phyloP scores from a whole-genome alignment of 1,140 invertebrate genomes.

The Habropoda laboriosa region DNA sequence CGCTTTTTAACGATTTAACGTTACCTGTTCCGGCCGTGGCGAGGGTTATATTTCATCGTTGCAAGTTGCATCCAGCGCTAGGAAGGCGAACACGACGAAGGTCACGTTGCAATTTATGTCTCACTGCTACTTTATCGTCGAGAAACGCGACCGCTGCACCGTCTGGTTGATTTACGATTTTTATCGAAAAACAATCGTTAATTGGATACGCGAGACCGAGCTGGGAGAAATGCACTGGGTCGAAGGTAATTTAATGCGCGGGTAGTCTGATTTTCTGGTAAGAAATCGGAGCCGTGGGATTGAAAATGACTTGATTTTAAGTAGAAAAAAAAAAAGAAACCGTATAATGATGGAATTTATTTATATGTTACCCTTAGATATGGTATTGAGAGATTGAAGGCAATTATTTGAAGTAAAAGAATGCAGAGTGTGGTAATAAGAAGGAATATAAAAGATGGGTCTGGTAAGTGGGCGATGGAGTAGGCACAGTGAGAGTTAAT shows the following conservation, averaged over 20 bases:
- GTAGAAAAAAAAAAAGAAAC: too few species aligned
- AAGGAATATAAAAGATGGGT: too few species aligned
- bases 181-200: slow-evolving; percentile 47
- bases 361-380: too few species aligned
- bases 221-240: not conserved
- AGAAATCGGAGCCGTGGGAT: too few species aligned
- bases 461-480: too few species aligned
- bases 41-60: slow-evolving; percentile 37
- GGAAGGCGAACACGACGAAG: slow-evolving; percentile 19
- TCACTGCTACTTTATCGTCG: slow-evolving; percentile 25
- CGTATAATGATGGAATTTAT: too few species aligned
- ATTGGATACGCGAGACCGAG: slow-evolving; percentile 3
- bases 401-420: too few species aligned
- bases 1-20: slow-evolving; percentile 27
- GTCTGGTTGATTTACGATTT: slow-evolving; percentile 40
- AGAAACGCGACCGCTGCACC: slow-evolving; percentile 8
- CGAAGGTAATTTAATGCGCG: not conserved
- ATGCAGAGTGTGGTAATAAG: too few species aligned
- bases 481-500: too few species aligned
- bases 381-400: too few species aligned
- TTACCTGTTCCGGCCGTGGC: slow-evolving; percentile 17
- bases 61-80: slow-evolving; percentile 6
- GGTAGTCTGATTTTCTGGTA: not conserved
- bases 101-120: slow-evolving; percentile 50
- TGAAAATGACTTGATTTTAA: too few species aligned